phyloP scores from a whole-genome alignment of 1,140 invertebrate species.

The Forficula auricularia region DNA sequence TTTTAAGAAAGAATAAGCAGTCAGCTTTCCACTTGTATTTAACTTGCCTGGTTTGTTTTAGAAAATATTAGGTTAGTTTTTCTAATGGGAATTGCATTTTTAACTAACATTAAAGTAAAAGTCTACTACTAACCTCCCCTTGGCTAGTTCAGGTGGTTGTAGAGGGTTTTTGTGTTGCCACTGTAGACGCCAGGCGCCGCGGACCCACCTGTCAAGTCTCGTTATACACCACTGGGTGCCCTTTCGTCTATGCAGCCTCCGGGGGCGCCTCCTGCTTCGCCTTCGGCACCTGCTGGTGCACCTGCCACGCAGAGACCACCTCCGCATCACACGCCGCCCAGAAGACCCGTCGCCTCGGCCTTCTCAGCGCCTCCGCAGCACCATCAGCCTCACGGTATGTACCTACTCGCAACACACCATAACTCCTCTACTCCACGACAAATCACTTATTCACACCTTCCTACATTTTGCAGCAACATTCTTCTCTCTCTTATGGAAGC shows the following conservation, averaged over 20 bases:
- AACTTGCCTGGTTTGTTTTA: no score
- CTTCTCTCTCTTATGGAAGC: no score
- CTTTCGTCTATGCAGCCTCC: slow-evolving; percentile 72
- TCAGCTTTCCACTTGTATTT: no score
- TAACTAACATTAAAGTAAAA: no score
- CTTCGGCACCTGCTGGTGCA: slow-evolving; percentile 1
- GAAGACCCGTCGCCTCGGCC: slow-evolving; percentile 17
- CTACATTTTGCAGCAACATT: no score
- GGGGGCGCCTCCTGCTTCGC: slow-evolving; percentile 25
- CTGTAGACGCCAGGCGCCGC: slow-evolving; percentile 10
- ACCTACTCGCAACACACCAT: neutral
- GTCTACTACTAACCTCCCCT: no score
- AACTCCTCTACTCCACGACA: neutral
- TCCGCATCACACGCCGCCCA: slow-evolving; percentile 15
- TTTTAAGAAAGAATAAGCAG: no score
- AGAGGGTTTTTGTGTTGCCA: neutral
- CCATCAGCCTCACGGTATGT: slow-evolving; percentile 10
- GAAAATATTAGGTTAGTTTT: no score
- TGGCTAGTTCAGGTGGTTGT: no score
- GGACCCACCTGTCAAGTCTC: slow-evolving; percentile 33
- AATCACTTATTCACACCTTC: no score
- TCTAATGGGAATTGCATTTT: no score
- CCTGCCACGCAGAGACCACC: slow-evolving; percentile 25
- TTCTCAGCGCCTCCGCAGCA: slow-evolving; percentile 19
- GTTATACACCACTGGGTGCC: slow-evolving; percentile 64